Evolutionary conservation across 1,140 invertebrate species (phyloP), one percentile per base, ranked within the genome.

Genomic region (Nasonia giraulti): DNA sequence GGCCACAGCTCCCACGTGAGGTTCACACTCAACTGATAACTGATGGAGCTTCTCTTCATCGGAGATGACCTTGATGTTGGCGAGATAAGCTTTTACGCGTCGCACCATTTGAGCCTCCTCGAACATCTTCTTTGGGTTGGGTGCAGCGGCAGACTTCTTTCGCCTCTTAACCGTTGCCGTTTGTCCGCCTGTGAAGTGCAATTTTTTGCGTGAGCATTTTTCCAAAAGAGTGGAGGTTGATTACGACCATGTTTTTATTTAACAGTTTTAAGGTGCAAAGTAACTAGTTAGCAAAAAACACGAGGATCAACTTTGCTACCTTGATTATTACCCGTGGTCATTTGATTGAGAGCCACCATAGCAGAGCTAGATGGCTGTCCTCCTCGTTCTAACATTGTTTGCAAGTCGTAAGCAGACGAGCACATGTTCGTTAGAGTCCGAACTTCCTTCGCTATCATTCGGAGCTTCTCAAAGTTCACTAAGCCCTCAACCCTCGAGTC

Each of bases 381-480:
- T 71, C 97, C 96, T 37, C 97, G 93, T 92, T 98, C 97, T 44
- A 98, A 92, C 94, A 98, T 96, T 8, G 96, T 97, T 50, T 97
- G 91, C 20, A 98, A 93, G 92, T 98, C 97, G 91, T 98, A 97
- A 12, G 97, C 97, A n/a, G 97, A 97, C 83, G 97, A 98, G 91
- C 97, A 98, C 98, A 99, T 99, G 91, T 98, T 98, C 77, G 97
- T 98, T 23, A 99, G 93, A 74, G 97, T 95, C 87, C 98, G 95
- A 14, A 99, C 97, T 94, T 99, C 99, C 92, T 99, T 99, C 6
- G 99, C 98, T 85, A 99, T 98, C 98, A 99, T 99, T 87, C 99
- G 94, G 71, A 99, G 93, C 91, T 99, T 99, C 91, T 99, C 99
- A 92, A 99, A 99, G 93, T 99, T 99, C 8, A 99, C 96, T 87